Conservation (phyloP, 2,797 vertebrate genomes). For the Poecilia picta region DNA sequence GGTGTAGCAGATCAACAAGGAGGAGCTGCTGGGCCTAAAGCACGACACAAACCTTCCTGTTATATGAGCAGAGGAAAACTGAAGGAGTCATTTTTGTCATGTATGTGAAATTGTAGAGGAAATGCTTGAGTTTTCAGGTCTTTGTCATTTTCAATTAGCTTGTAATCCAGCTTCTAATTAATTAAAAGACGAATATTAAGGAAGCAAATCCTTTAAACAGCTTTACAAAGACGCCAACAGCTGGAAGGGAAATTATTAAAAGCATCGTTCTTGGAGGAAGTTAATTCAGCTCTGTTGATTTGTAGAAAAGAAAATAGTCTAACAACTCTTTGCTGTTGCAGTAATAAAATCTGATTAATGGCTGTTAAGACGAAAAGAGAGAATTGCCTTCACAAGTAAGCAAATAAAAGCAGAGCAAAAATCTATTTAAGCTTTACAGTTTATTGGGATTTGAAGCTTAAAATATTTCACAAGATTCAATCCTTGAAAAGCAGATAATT, state of each 20-base stretch:
- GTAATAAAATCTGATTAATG: not conserved
- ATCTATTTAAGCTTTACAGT: too few species aligned
- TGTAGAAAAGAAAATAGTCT: not conserved
- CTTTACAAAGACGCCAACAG: not conserved
- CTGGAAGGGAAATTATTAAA: not conserved
- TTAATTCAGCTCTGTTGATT: not conserved
- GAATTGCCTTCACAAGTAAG: not conserved
- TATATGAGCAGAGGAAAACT: not conserved
- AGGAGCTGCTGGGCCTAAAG: constrained; percentile 25
- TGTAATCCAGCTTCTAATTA: not conserved
- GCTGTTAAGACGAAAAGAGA: not conserved
- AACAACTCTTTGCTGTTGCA: not conserved
- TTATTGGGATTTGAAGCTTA: not conserved
- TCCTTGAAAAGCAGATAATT: not conserved
- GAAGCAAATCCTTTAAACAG: not conserved
- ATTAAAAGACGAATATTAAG: not conserved
- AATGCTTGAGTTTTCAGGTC: not conserved
- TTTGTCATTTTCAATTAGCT: not conserved
- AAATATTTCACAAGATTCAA: not conserved
- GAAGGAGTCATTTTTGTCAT: not conserved
- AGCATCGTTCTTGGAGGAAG: not conserved
- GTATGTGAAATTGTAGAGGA: not conserved
- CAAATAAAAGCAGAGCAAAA: not conserved
- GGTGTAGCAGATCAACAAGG: constrained; percentile 18
- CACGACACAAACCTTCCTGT: not conserved